Conservation (phyloP, 2,797 vertebrate species). For the Silurus lanzhouensis region DNA sequence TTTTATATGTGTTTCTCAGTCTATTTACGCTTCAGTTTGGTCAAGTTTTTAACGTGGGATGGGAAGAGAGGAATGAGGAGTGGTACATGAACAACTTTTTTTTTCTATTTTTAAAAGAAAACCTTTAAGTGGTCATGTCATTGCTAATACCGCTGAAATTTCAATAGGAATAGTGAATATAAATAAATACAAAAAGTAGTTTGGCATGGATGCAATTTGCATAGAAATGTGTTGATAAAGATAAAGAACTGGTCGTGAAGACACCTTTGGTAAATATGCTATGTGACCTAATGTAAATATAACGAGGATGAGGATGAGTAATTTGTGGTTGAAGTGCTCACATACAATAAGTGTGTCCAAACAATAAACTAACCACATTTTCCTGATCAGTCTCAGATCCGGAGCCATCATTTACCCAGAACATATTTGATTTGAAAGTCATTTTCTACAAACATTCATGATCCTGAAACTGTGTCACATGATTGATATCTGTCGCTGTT, state of each 20-base stretch:
- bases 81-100: neutral
- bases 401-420: neutral
- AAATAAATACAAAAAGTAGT: neutral
- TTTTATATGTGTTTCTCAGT: neutral
- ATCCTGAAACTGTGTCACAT: neutral
- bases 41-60: neutral
- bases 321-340: neutral
- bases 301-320: neutral
- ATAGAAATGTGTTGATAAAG: conserved; percentile 8
- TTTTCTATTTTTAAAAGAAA: neutral
- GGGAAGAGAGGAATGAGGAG: conserved; percentile 1
- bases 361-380: neutral
- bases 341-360: neutral
- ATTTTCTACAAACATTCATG: neutral
- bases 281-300: neutral
- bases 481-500: neutral
- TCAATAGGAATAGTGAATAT: neutral
- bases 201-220: conserved; percentile 1
- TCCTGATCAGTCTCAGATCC: neutral
- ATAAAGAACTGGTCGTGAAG: conserved; percentile 8
- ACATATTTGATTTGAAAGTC: neutral
- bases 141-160: neutral
- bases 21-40: neutral
- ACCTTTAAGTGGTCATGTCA: neutral
- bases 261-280: conserved; percentile 22